phyloP scores from a whole-genome alignment of 2,797 vertebrate genomes.

The Centroberyx gerrardi region DNA sequence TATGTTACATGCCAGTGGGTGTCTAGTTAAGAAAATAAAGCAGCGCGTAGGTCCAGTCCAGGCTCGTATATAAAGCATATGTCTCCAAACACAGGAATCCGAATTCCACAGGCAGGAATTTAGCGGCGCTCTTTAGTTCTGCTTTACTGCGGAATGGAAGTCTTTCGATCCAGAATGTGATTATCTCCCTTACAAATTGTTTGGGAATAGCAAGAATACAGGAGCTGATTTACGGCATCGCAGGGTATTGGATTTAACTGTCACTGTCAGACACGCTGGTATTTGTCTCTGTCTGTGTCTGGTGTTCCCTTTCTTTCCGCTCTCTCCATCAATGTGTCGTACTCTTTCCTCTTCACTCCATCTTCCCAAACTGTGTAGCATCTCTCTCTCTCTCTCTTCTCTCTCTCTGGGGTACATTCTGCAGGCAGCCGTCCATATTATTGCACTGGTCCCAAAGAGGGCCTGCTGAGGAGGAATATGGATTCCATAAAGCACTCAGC shows the following conservation, averaged over 20 bases:
- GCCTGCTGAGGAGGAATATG: constrained; percentile 48
- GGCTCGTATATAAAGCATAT: constrained; percentile 70
- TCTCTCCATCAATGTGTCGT: constrained; percentile 56
- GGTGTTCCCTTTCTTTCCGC: constrained; percentile 49
- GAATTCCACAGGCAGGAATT: constrained; percentile 67
- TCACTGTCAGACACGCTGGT: constrained; percentile 37
- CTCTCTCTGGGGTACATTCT: constrained; percentile 46
- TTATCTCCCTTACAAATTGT: constrained; percentile 67
- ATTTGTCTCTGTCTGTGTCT: constrained; percentile 56
- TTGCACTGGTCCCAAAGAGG: constrained; percentile 56
- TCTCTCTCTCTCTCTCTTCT: constrained; percentile 21
- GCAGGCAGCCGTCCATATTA: constrained; percentile 44
- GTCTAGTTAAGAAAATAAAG: constrained; percentile 75
- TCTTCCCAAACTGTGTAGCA: constrained; percentile 20
- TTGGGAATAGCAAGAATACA: constrained; percentile 27
- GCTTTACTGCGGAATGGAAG: constrained; percentile 44
- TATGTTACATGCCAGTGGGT: constrained; percentile 62
- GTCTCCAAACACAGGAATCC: constrained; percentile 62
- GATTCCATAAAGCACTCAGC: constrained; percentile 65
- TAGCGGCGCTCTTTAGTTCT: constrained; percentile 49
- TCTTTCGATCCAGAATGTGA: constrained; percentile 55
- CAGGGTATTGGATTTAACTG: constrained; percentile 44
- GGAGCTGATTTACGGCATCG: constrained; percentile 33
- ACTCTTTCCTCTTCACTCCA: constrained; percentile 48
- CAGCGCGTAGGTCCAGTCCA: constrained; percentile 52